phyloP scores from a whole-genome alignment of 1,140 invertebrate species.

The Drosophila micromelanica region DNA sequence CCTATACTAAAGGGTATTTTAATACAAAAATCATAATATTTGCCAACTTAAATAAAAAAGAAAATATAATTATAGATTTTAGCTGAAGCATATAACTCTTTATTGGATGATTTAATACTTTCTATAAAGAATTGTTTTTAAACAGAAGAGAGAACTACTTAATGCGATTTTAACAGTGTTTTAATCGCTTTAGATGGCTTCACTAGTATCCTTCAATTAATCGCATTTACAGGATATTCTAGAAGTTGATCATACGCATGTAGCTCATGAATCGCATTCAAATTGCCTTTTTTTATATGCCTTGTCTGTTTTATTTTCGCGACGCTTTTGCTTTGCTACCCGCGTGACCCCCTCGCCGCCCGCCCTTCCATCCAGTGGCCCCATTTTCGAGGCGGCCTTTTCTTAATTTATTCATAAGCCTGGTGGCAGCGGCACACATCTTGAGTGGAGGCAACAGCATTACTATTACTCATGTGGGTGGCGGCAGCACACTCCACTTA shows the following conservation, averaged over 20 bases:
- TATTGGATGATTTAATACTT: background rate
- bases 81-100: too few species aligned
- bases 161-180: too few species aligned
- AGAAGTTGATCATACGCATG: slow-evolving; percentile 36
- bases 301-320: slow-evolving; percentile 63
- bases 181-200: too few species aligned
- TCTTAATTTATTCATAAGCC: slow-evolving; percentile 83
- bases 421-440: slow-evolving; percentile 54
- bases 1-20: background rate
- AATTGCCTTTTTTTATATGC: slow-evolving; percentile 75
- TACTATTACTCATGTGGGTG: slow-evolving; percentile 75
- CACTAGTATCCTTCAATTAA: background rate
- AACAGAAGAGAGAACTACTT: too few species aligned
- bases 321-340: slow-evolving; percentile 16
- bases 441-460: slow-evolving; percentile 78
- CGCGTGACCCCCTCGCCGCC: background rate
- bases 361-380: slow-evolving; percentile 20
- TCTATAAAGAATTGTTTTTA: too few species aligned
- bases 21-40: background rate
- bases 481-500: slow-evolving; percentile 35
- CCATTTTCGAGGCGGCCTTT: slow-evolving; percentile 44
- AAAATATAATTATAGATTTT: too few species aligned
- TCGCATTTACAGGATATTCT: slow-evolving; percentile 27
- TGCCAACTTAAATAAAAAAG: too few species aligned
- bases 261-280: slow-evolving; percentile 54